Percentiles rank a stretch among this genome's conserved stretches.
phyloP scores from a whole-genome alignment of 53 echinoderm and acorn worm species.

The Hippasteria phrygiana region DNA sequence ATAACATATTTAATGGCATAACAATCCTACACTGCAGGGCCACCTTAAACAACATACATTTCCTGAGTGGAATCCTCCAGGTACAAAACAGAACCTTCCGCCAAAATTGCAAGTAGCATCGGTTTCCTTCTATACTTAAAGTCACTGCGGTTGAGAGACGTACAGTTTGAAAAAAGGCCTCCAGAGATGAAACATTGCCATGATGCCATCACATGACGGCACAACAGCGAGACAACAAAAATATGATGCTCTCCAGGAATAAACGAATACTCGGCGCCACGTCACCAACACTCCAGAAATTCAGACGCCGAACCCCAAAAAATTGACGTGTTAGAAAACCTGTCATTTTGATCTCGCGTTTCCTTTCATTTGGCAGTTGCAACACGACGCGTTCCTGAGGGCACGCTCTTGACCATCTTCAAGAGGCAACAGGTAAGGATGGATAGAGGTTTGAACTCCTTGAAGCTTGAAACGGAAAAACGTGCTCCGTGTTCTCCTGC shows the following conservation, averaged over 20 bases:
- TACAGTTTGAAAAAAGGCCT: no score
- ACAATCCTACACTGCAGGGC: no score
- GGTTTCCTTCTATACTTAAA: no score
- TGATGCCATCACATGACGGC: no score
- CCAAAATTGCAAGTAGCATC: no score
- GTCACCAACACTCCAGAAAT: not conserved
- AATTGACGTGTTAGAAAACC: not conserved
- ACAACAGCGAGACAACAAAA: not conserved
- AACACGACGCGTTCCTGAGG: slow-evolving; percentile 54
- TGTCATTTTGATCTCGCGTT: not conserved
- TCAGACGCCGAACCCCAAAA: not conserved
- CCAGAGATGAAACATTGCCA: no score
- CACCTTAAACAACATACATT: no score
- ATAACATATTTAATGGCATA: no score
- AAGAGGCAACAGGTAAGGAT: slow-evolving; percentile 52
- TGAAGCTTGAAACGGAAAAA: slow-evolving; percentile 35
- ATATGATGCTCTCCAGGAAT: not conserved
- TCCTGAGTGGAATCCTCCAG: no score
- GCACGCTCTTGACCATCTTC: slow-evolving; percentile 28
- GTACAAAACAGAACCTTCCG: no score
- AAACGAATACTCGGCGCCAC: not conserved
- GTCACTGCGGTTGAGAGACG: no score
- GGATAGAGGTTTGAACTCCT: not conserved
- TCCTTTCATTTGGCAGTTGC: slow-evolving; percentile 50
- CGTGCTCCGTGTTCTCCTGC: slow-evolving; percentile 33